A percentile compares a stretch with the other conserved stretches of the same genome.
These are phyloP conservation scores for Dicyrtoma fusca DNA, from an alignment of 2,888 invertebrate species.

Conservation along the genomic window DNA sequence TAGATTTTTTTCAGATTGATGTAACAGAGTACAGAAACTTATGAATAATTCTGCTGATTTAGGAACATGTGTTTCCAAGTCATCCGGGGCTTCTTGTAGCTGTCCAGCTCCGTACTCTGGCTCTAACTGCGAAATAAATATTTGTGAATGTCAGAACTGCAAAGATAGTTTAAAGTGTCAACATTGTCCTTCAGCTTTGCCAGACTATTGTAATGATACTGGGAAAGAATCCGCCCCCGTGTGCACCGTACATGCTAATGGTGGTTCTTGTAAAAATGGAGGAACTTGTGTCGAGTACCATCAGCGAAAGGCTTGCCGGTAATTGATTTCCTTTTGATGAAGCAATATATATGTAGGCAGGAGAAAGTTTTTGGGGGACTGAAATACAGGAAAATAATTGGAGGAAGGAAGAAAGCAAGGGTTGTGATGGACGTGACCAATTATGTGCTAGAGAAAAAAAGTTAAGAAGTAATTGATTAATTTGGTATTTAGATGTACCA, in stretches of 20 bases:
- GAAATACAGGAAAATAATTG: neutral
- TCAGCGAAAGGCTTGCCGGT: conserved; percentile 63
- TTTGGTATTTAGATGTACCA: conserved; percentile 61
- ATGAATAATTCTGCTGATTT: neutral
- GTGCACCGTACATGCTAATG: neutral
- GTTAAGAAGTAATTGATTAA: neutral
- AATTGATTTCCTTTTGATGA: conserved; percentile 38
- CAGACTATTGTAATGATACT: conserved; percentile 39
- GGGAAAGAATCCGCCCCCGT: conserved; percentile 18
- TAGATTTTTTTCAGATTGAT: neutral
- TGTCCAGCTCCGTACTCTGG: conserved; percentile 63
- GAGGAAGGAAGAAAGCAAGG: neutral
- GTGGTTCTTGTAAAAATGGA: conserved; percentile 63
- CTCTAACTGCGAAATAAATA: conserved; percentile 64
- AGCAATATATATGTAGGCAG: too few relatives aligned
- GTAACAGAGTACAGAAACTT: neutral
- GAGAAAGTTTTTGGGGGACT: neutral
- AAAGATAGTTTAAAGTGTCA: conserved; percentile 53
- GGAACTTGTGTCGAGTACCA: conserved; percentile 64
- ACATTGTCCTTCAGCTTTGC: conserved; percentile 49
- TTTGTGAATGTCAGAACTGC: conserved; percentile 61
- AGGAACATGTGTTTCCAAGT: conserved; percentile 40
- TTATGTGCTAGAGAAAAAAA: too few relatives aligned
- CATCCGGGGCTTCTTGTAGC: conserved; percentile 59
- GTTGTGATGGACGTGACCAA: too few relatives aligned